Conservation (phyloP, 2,797 vertebrate species). For the Lateolabrax maculatus region DNA sequence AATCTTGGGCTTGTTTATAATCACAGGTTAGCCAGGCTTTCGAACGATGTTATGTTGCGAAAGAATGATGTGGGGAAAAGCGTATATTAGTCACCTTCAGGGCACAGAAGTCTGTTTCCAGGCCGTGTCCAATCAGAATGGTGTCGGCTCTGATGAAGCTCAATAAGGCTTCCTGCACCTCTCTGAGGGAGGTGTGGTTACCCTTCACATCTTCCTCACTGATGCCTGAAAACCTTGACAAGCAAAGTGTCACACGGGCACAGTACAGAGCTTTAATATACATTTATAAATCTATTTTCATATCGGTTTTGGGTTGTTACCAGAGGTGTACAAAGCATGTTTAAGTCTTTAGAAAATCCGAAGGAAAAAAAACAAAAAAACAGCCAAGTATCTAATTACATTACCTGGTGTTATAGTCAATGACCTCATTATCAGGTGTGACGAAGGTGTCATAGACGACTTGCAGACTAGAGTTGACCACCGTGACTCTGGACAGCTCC, state of each 20-base stretch:
- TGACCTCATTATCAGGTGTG: constrained; percentile 86
- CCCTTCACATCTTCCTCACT: constrained; percentile 83
- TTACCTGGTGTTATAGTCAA: constrained; percentile 90
- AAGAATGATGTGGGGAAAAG: background rate
- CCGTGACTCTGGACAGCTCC: constrained; percentile 87
- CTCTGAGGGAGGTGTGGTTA: constrained; percentile 72
- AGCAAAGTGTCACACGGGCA: constrained; percentile 26
- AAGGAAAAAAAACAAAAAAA: background rate
- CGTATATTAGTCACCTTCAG: constrained; percentile 86
- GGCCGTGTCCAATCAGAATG: constrained; percentile 87
- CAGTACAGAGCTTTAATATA: background rate
- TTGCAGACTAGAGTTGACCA: constrained; percentile 85
- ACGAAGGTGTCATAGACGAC: constrained; percentile 88
- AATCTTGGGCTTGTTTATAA: background rate
- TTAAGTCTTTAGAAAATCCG: background rate
- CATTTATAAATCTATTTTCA: too few relatives aligned
- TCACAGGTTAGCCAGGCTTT: background rate
- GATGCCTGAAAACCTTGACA: constrained; percentile 88
- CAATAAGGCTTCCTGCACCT: constrained; percentile 86
- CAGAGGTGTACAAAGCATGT: background rate
- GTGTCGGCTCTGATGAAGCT: constrained; percentile 86
- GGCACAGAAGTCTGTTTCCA: constrained; percentile 86
- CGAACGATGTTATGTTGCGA: background rate
- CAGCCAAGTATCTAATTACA: background rate
- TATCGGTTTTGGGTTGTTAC: background rate